Percentiles rank a stretch among this genome's conserved stretches.
Evolutionary conservation across 2,888 invertebrate species (phyloP).

Genomic region (Drosophila siamana): DNA sequence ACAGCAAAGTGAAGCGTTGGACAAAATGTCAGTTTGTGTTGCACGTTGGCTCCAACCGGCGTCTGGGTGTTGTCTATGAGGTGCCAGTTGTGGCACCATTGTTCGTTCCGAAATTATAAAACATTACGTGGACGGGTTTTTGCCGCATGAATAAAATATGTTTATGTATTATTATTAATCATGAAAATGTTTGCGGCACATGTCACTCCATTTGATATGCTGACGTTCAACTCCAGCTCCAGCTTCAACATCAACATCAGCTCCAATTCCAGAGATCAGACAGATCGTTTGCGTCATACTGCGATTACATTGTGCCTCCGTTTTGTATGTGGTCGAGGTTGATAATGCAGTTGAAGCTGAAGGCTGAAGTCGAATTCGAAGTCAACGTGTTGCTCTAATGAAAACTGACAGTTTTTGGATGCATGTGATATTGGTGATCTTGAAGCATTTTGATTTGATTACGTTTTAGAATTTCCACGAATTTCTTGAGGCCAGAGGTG

Average conservation of each 20-base stretch:
- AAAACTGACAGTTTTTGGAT: constrained; percentile 76
- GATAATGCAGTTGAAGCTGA: constrained; percentile 2
- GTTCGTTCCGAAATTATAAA: constrained; percentile 46
- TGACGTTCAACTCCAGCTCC: constrained; percentile 23
- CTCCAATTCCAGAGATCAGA: constrained; percentile 29
- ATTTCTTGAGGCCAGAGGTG: too few species aligned
- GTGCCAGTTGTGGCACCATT: constrained; percentile 80
- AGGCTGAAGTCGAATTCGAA: constrained; percentile 16
- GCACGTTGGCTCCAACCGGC: constrained; percentile 49
- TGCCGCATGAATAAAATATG: constrained; percentile 6
- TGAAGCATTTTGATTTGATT: constrained; percentile 39
- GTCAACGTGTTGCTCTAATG: constrained; percentile 69
- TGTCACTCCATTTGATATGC: constrained; percentile 74
- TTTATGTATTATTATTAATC: constrained; percentile 60
- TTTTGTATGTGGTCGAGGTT: constrained; percentile 9
- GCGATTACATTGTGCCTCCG: constrained; percentile 37
- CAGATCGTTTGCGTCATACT: constrained; percentile 40
- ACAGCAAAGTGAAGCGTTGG: constrained; percentile 51
- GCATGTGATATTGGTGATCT: constrained; percentile 50
- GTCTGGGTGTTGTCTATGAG: constrained; percentile 69
- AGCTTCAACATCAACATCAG: constrained; percentile 4
- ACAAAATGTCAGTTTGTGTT: constrained; percentile 70
- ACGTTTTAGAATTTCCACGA: constrained; percentile 30
- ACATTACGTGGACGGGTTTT: constrained; percentile 31
- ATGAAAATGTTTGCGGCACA: constrained; percentile 78